Evolutionary conservation across 2,797 vertebrate species (phyloP).

Genomic region (Pachyuromys duprasi): DNA sequence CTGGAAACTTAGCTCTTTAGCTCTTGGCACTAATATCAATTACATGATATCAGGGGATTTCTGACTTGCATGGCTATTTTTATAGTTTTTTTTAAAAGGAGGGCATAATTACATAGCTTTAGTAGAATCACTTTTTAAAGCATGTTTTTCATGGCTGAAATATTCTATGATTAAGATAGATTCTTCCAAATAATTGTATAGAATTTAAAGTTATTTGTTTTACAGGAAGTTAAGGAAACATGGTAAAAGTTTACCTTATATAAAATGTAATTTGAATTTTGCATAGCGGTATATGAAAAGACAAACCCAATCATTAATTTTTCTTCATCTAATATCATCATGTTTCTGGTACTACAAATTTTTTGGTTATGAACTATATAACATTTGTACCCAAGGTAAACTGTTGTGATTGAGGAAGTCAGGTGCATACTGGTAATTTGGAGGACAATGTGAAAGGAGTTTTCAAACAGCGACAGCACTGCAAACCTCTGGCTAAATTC

Average conservation of each 20-base stretch:
- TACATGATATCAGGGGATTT: not conserved
- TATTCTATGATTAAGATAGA: not conserved
- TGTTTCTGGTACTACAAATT: not conserved
- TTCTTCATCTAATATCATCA: not conserved
- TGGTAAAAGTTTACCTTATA: not conserved
- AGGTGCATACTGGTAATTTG: not conserved
- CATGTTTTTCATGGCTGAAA: not conserved
- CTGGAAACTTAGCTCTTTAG: not conserved
- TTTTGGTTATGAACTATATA: not conserved
- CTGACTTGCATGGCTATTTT: not conserved
- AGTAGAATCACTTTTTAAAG: not conserved
- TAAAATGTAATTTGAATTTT: slow-evolving; percentile 37
- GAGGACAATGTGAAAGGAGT: not conserved
- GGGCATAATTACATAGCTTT: not conserved
- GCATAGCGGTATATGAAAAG: not conserved
- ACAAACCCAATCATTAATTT: not conserved
- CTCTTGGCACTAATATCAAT: not conserved
- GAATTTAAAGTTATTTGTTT: slow-evolving; percentile 13
- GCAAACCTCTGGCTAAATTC: not conserved
- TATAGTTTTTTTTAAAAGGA: not conserved
- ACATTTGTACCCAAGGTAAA: not conserved
- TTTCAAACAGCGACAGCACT: not conserved
- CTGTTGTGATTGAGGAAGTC: not conserved
- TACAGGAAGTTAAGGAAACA: not conserved
- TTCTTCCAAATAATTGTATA: slow-evolving; percentile 24